Percentiles rank a stretch among this genome's conserved stretches.
phyloP scores from a whole-genome alignment of 2,888 invertebrate genomes.

The Andrena dorsata region DNA sequence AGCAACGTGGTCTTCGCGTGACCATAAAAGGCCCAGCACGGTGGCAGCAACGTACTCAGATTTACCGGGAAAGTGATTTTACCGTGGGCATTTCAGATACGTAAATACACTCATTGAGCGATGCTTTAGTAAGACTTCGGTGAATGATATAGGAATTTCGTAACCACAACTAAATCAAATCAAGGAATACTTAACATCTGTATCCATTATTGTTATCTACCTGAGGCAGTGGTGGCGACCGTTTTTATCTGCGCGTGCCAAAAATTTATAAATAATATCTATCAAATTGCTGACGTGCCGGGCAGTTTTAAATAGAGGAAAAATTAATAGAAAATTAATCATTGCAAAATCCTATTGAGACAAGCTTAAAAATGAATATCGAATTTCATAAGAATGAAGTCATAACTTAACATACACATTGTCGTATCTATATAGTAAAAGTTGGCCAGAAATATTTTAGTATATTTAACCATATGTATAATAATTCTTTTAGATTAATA shows the following conservation, averaged over 20 bases:
- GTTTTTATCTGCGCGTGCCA: background rate
- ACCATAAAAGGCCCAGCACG: background rate
- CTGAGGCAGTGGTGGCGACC: background rate
- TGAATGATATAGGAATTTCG: background rate
- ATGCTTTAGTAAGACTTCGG: background rate
- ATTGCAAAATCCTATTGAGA: no score
- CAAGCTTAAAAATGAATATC: no score
- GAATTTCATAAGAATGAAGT: no score
- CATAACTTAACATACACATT: no score
- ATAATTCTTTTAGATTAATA: no score
- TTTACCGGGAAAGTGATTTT: slow-evolving; percentile 35
- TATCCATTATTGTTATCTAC: background rate
- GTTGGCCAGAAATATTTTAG: no score
- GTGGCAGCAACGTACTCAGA: background rate
- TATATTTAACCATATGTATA: no score
- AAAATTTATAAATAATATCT: no score
- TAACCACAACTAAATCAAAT: background rate
- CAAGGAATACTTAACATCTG: background rate
- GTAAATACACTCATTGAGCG: background rate
- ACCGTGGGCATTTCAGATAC: slow-evolving; percentile 9
- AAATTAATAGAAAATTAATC: no score
- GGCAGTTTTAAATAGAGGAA: no score
- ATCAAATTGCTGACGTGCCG: no score
- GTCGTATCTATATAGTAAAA: no score
- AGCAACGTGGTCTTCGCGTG: slow-evolving; percentile 4